Conservation (phyloP, 1,140 invertebrate genomes). For the Temnothorax curvispinosus region DNA sequence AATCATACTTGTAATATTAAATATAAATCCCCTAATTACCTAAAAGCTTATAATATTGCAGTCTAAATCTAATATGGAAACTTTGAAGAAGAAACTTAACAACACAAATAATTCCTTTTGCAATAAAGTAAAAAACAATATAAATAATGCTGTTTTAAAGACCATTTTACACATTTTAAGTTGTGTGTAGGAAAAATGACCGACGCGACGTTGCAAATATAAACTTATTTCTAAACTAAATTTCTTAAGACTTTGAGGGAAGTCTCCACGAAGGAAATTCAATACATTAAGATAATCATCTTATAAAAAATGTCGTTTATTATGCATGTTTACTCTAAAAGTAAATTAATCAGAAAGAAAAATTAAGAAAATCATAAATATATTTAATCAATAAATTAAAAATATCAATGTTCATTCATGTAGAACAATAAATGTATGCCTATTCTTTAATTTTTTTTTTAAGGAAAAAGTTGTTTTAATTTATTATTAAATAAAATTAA, state of each 20-base stretch:
- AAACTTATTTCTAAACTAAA: neutral
- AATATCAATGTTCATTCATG: neutral
- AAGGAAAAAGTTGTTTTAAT: neutral
- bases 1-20: neutral
- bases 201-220: neutral
- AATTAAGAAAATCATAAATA: neutral
- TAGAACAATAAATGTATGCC: neutral
- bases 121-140: neutral
- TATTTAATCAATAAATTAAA: neutral
- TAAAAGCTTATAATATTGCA: neutral
- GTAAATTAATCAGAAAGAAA: neutral
- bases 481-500: neutral
- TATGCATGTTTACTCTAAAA: neutral
- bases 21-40: neutral
- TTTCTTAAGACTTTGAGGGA: neutral
- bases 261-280: conserved; percentile 1
- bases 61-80: neutral
- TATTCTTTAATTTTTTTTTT: neutral
- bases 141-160: neutral
- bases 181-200: neutral
- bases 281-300: neutral
- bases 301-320: neutral
- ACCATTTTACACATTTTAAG: neutral
- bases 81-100: neutral
- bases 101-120: neutral